phyloP scores from a whole-genome alignment of 2,797 vertebrate species.

The Protonibea diacanthus region DNA sequence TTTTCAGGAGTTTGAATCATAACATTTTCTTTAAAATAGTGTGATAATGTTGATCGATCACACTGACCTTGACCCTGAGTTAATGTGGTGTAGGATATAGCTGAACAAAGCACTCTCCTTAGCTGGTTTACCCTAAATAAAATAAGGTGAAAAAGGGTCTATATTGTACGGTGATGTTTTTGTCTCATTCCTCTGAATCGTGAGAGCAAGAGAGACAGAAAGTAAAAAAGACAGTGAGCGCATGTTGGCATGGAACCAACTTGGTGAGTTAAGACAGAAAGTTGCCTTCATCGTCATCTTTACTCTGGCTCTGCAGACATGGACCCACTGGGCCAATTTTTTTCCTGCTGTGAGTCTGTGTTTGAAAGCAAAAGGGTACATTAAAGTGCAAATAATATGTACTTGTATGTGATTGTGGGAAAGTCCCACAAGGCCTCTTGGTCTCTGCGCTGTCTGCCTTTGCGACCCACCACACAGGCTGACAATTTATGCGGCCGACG shows the following conservation, averaged over 20 bases:
- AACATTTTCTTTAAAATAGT: neutral
- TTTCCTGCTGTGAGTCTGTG: conserved; percentile 36
- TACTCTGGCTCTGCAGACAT: conserved; percentile 53
- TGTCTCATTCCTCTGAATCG: neutral
- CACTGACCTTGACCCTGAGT: neutral
- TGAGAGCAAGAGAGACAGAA: conserved; percentile 4
- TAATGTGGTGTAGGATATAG: neutral
- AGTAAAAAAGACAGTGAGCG: conserved; percentile 30
- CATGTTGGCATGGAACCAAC: conserved; percentile 35
- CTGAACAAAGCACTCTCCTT: neutral
- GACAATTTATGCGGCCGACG: conserved; percentile 88
- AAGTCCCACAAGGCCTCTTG: conserved; percentile 79
- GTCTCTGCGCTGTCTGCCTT: conserved; percentile 79
- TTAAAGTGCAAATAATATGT: conserved; percentile 77
- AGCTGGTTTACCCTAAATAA: neutral
- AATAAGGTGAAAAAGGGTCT: neutral
- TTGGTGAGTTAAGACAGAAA: conserved; percentile 53
- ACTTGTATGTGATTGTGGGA: conserved; percentile 79
- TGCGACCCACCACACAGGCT: conserved; percentile 86
- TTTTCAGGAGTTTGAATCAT: neutral
- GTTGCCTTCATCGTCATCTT: conserved; percentile 50
- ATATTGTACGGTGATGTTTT: neutral
- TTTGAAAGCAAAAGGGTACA: conserved; percentile 67
- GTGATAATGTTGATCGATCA: neutral
- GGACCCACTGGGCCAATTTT: conserved; percentile 51